Evolutionary conservation across 2,888 invertebrate genomes (phyloP).

Genomic region (Chelonus formosanus): DNA sequence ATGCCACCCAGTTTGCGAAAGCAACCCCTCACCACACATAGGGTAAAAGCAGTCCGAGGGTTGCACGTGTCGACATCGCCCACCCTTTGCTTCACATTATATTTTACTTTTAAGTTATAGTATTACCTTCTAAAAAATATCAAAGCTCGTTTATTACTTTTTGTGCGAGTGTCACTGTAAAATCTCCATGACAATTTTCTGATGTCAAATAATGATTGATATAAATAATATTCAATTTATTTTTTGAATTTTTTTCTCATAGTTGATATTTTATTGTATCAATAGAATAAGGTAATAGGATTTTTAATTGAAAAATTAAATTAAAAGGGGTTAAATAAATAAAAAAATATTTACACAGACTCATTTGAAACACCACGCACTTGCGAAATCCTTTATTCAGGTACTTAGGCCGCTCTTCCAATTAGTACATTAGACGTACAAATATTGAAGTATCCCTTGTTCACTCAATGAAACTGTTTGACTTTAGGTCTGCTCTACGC

Average conservation of each 20-base stretch:
- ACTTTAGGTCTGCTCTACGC: conserved; percentile 35
- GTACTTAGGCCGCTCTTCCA: conserved; percentile 13
- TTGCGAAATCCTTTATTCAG: neutral
- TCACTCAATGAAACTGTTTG: conserved; percentile 48
- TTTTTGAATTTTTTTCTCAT: too few species aligned
- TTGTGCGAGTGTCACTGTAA: neutral
- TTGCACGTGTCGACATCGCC: conserved; percentile 40
- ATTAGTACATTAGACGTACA: conserved; percentile 49
- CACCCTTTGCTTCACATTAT: conserved; percentile 32
- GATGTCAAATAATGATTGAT: too few species aligned
- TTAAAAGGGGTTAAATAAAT: conserved; percentile 21
- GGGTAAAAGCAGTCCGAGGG: conserved; percentile 34
- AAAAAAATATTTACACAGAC: conserved; percentile 18
- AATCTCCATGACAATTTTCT: too few species aligned
- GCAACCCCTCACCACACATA: conserved; percentile 45
- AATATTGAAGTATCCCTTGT: conserved; percentile 51
- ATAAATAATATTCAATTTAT: too few species aligned
- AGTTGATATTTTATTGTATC: too few species aligned
- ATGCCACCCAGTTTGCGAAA: conserved; percentile 49
- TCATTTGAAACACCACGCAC: conserved; percentile 13
- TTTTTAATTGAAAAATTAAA: conserved; percentile 19
- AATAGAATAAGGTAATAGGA: neutral
- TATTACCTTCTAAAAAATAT: conserved; percentile 23
- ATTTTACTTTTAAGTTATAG: conserved; percentile 27
- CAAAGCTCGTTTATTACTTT: conserved; percentile 1